phyloP scores from a whole-genome alignment of 2,113 vertebrate genomes.

The Geococcyx californianus region DNA sequence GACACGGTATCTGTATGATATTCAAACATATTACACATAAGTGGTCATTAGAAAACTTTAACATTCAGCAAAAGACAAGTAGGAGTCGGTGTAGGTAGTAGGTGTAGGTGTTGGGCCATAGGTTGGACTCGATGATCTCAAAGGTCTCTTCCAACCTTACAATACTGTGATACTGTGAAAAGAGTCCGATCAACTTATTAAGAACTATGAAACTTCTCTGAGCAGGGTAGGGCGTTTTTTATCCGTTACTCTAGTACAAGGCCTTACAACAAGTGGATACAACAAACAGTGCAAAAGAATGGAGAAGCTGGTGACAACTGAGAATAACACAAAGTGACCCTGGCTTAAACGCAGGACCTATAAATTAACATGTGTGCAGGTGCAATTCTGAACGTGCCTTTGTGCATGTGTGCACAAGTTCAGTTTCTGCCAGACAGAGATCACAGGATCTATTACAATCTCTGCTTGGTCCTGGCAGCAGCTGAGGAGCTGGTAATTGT shows the following conservation, averaged over 20 bases:
- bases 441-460: neutral
- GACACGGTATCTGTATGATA: neutral
- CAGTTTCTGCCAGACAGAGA: neutral
- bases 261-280: neutral
- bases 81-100: no score
- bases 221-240: neutral
- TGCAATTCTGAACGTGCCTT: neutral
- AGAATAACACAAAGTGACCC: neutral
- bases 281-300: neutral
- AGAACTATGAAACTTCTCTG: neutral
- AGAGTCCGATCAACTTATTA: neutral
- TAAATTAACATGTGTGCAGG: conserved; percentile 22
- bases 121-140: no score
- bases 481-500: neutral
- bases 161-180: no score
- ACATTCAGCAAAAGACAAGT: neutral
- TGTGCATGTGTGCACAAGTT: neutral
- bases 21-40: neutral
- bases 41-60: neutral
- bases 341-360: neutral
- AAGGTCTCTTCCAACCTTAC: no score
- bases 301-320: neutral
- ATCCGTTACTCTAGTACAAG: neutral
- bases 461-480: neutral
- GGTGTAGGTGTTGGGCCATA: no score